Percentiles rank a stretch among this genome's conserved stretches.
phyloP scores from a whole-genome alignment of 2,797 vertebrate genomes.

The Crenuchus spilurus region DNA sequence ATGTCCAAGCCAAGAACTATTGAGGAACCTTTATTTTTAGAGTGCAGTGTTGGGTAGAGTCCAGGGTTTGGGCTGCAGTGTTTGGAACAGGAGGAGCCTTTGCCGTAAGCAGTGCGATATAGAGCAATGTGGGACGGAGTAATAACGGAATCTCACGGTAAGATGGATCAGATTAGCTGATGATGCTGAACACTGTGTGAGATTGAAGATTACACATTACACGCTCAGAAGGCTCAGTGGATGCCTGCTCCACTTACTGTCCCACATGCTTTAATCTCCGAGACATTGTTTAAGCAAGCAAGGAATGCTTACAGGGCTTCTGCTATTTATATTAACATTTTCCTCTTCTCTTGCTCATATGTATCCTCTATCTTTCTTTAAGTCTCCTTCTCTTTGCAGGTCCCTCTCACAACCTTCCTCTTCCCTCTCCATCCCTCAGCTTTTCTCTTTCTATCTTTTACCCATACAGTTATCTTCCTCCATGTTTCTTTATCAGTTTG shows the following conservation, averaged over 20 bases:
- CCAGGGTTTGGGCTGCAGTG: background rate
- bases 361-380: constrained; percentile 1
- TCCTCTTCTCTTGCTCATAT: background rate
- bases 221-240: constrained; percentile 59
- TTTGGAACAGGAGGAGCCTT: background rate
- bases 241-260: constrained; percentile 60
- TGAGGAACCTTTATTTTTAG: background rate
- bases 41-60: background rate
- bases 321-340: background rate
- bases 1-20: background rate
- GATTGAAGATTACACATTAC: constrained; percentile 73
- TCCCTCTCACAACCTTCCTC: background rate
- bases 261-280: constrained; percentile 57
- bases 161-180: constrained; percentile 72
- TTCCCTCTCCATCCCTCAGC: background rate
- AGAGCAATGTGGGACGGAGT: constrained; percentile 67
- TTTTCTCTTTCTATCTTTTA: background rate
- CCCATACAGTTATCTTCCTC: background rate
- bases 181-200: constrained; percentile 68
- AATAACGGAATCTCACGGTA: constrained; percentile 68
- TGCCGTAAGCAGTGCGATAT: background rate
- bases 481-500: constrained; percentile 11
- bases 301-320: constrained; percentile 34
- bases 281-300: constrained; percentile 50
- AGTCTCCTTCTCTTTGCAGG: background rate